These are phyloP conservation scores for Chondrosia reniformis DNA, from an alignment of 37 sponge, comb jelly and placozoan genomes.

Conservation along the genomic window DNA sequence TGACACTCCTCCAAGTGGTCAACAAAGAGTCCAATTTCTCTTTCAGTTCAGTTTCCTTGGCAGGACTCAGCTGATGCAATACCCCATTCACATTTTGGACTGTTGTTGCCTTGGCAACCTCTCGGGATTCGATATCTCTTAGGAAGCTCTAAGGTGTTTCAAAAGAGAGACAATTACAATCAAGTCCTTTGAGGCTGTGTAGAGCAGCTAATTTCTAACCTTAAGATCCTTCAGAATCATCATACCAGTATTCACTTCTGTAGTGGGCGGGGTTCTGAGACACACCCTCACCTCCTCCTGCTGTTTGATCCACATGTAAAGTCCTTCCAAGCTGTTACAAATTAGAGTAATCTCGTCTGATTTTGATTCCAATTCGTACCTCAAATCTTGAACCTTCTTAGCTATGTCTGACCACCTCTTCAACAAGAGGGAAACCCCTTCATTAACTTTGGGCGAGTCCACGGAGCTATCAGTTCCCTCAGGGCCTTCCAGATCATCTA, in stretches of 20 bases:
- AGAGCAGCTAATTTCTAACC: too few species aligned
- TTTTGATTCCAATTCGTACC: constrained; percentile 5
- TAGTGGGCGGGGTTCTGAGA: neutral
- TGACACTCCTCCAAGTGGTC: neutral
- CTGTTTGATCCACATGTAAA: neutral
- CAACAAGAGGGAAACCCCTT: neutral
- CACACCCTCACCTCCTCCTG: neutral
- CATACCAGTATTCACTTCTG: neutral
- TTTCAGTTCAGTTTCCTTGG: neutral
- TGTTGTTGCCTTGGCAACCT: too few species aligned
- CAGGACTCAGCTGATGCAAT: neutral
- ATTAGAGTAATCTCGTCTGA: neutral
- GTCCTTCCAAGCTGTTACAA: neutral
- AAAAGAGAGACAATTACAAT: too few species aligned
- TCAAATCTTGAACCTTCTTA: neutral
- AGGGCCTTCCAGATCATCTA: neutral
- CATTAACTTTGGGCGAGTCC: neutral
- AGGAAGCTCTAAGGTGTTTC: too few species aligned
- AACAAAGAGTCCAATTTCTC: neutral
- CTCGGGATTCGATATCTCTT: too few species aligned
- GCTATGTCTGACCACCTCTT: neutral
- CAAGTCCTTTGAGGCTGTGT: too few species aligned
- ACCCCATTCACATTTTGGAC: neutral
- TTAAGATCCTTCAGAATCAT: neutral
- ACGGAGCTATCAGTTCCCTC: too few species aligned